phyloP scores from a whole-genome alignment of 2,113 vertebrate species.

The Zosterops japonicus region DNA sequence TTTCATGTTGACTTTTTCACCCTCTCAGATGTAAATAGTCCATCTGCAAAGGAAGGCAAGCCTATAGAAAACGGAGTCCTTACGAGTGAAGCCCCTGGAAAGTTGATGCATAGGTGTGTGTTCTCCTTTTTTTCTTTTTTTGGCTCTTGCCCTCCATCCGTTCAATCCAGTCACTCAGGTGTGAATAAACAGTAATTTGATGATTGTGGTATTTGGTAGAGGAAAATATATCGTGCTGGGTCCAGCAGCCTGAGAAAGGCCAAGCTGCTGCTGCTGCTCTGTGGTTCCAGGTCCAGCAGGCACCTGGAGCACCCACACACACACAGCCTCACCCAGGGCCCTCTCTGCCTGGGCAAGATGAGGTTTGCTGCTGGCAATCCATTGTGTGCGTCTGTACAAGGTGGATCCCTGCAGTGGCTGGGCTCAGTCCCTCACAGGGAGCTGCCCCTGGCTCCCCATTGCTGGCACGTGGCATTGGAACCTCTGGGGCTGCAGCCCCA shows the following conservation, averaged over 20 bases:
- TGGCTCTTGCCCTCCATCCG: background rate
- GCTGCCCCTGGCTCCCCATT: background rate
- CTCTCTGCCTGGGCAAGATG: background rate
- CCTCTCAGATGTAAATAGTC: slow-evolving; percentile 31
- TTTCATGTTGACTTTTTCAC: background rate
- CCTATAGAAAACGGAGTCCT: slow-evolving; percentile 79
- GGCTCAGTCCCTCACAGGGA: background rate
- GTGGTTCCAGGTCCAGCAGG: background rate
- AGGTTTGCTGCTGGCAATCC: background rate
- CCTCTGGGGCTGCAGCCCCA: background rate
- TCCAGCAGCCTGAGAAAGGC: background rate
- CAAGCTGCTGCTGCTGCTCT: background rate
- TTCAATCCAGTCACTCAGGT: background rate
- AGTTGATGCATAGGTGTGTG: slow-evolving; percentile 64
- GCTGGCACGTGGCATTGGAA: accelerated
- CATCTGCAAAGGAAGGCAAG: slow-evolving; percentile 70
- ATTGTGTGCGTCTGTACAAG: accelerated
- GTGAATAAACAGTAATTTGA: background rate
- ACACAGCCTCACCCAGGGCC: background rate
- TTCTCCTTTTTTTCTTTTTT: background rate
- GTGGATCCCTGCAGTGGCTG: background rate
- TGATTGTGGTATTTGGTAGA: background rate
- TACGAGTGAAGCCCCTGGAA: slow-evolving; percentile 47
- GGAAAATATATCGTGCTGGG: accelerated
- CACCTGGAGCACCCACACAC: too few species aligned